Percentiles rank a stretch among this genome's conserved stretches.
phyloP scores from a whole-genome alignment of 2,797 vertebrate species.

The Caiman crocodilus region DNA sequence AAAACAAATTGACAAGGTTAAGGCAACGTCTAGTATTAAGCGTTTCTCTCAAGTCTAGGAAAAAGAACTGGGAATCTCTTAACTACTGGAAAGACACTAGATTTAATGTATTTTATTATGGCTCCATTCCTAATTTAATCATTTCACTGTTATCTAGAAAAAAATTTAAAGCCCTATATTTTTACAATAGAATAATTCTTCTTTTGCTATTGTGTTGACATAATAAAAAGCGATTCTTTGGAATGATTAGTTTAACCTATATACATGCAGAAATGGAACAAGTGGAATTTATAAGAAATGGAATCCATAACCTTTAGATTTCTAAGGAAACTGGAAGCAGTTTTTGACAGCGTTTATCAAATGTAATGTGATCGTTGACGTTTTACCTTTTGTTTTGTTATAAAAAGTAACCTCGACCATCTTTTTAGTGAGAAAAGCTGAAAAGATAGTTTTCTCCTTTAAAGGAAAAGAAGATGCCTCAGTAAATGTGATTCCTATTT shows the following conservation, averaged over 20 bases:
- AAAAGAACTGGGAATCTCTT: neutral
- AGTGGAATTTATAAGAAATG: neutral
- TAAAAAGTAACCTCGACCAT: neutral
- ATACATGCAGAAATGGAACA: accelerated
- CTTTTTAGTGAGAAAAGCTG: neutral
- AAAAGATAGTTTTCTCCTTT: neutral
- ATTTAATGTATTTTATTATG: accelerated
- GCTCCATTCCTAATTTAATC: accelerated
- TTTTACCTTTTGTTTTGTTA: neutral
- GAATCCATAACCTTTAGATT: neutral
- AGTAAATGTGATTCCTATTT: neutral
- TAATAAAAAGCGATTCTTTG: neutral
- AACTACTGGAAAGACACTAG: neutral
- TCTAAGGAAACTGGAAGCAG: accelerated
- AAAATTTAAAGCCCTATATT: accelerated
- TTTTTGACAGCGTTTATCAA: neutral
- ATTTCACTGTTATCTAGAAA: accelerated
- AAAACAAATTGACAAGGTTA: neutral
- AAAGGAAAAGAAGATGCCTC: neutral
- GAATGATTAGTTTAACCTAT: accelerated
- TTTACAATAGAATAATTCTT: neutral
- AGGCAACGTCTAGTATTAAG: neutral
- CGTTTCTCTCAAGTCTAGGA: neutral
- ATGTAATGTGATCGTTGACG: neutral
- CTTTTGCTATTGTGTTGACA: accelerated